Evolutionary conservation across 2,888 invertebrate species (phyloP), one percentile per base, ranked within the genome.

Genomic region (Brachypterus glaber): DNA sequence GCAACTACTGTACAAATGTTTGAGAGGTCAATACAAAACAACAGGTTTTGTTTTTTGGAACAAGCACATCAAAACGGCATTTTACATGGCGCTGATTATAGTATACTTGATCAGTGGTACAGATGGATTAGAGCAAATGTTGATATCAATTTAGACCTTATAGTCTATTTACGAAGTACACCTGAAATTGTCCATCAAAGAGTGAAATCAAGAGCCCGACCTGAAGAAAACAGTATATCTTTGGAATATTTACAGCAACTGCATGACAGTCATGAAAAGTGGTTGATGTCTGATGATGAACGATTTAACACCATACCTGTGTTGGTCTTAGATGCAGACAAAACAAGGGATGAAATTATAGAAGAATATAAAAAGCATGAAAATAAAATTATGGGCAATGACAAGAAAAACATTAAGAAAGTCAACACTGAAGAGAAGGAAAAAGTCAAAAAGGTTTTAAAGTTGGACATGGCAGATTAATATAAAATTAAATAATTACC

Each of bases 21-120:
- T 76, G 93, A 93, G 61, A 70, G 93, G 33, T 92, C 92, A 0
- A 64, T 93, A 25, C 88, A 74, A 60, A 92, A 91, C 66, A 87
- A 90, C 8, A 72, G 82, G 21, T 74, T 72, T 56, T 87, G 87
- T 61, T 62, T 62, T 36, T 82, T 93, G 30, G 91, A 93, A 61
- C 76, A 79, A 57, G 81, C 84, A 70, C 70, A 69, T 53, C 70
- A 74, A 35, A 78, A 73, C 48, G 79, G 81, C 1, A 71, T 74
- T 3, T 66, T 93, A 55, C 76, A 79, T 40, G 71, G 72, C 0
- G 81, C 85, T 2, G 89, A 93, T 69, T 82, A 81, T 59, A 72
- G 79, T 9, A 82, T 92, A 2, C 68, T 92, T 21, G 80, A 86
- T 49, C 82, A 89, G 53, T 93, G 91, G 90, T 91, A 84, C 56